phyloP scores from a whole-genome alignment of 2,113 vertebrate genomes.

The Notiomystis cincta region DNA sequence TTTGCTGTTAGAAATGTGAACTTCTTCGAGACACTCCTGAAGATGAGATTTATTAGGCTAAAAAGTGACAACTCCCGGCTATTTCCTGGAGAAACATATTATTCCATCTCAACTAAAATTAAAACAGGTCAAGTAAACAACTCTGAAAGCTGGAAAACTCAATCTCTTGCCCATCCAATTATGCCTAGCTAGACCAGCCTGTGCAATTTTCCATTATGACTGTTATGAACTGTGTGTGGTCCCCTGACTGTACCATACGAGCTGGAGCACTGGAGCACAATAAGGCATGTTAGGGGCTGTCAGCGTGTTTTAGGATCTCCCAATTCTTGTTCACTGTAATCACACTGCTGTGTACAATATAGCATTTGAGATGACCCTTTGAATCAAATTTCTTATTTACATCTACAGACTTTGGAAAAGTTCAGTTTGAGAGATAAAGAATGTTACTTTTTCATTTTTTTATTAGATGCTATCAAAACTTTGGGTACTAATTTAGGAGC shows the following conservation, averaged over 20 bases:
- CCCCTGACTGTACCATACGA: slow-evolving; percentile 61
- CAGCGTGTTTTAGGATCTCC: slow-evolving; percentile 61
- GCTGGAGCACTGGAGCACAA: slow-evolving; percentile 62
- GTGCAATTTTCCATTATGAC: slow-evolving; percentile 70
- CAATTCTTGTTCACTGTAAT: slow-evolving; percentile 36
- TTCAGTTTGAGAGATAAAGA: neutral
- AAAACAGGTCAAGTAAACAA: slow-evolving; percentile 50
- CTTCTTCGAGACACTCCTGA: neutral
- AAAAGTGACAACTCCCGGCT: neutral
- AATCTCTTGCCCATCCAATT: slow-evolving; percentile 69
- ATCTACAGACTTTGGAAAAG: neutral
- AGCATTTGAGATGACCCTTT: neutral
- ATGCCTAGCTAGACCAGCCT: slow-evolving; percentile 63
- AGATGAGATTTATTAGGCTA: slow-evolving; percentile 24
- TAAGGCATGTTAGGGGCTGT: slow-evolving; percentile 43
- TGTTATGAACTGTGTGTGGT: slow-evolving; percentile 71
- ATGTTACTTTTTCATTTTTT: neutral
- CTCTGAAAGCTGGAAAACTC: slow-evolving; percentile 59
- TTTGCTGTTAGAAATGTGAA: neutral
- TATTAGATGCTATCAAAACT: neutral
- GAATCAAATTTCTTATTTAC: neutral
- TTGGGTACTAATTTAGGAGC: neutral
- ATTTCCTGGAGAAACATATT: neutral
- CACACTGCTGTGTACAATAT: neutral
- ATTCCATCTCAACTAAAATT: slow-evolving; percentile 28